A percentile compares a stretch with the other conserved stretches of the same genome.
phyloP scores from a whole-genome alignment of 1,140 invertebrate genomes.

The Drosophila repleta region DNA sequence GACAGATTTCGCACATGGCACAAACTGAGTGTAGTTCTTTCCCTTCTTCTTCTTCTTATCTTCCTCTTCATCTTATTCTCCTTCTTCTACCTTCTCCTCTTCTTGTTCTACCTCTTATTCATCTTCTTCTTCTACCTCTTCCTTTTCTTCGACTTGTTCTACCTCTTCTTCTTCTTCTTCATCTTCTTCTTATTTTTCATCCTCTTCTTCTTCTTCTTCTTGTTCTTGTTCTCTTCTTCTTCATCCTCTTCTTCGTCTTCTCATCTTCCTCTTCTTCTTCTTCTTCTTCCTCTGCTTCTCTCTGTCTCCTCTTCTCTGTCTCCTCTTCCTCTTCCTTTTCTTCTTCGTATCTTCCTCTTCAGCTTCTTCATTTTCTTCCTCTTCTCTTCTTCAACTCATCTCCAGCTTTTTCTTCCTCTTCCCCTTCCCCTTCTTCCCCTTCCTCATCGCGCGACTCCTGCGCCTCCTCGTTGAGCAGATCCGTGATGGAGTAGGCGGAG shows the following conservation, averaged over 20 bases:
- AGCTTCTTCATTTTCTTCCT: no score
- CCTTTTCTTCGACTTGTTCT: no score
- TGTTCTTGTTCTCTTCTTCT: no score
- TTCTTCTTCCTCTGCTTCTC: no score
- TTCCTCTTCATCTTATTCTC: no score
- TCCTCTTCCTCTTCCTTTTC: no score
- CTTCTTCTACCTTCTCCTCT: no score
- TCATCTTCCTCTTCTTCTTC: conserved; percentile 46
- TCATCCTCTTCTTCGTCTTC: no score
- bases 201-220: conserved; percentile 22
- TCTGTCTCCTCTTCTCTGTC: no score
- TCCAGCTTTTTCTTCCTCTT: conserved; percentile 26
- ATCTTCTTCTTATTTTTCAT: conserved; percentile 50
- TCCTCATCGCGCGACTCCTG: conserved; percentile 53
- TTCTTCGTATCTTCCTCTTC: not conserved
- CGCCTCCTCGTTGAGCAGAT: conserved; percentile 77
- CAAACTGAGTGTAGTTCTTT: not conserved
- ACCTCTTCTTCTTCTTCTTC: no score
- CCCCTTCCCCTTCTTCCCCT: no score
- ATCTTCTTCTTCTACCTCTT: conserved; percentile 55
- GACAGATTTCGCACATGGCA: conserved; percentile 20
- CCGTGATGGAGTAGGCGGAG: conserved; percentile 80
- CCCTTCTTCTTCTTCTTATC: conserved; percentile 48
- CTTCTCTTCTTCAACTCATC: conserved; percentile 48
- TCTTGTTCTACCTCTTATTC: conserved; percentile 34